phyloP scores from a whole-genome alignment of 2,113 vertebrate species.

The Neoarius graeffei region DNA sequence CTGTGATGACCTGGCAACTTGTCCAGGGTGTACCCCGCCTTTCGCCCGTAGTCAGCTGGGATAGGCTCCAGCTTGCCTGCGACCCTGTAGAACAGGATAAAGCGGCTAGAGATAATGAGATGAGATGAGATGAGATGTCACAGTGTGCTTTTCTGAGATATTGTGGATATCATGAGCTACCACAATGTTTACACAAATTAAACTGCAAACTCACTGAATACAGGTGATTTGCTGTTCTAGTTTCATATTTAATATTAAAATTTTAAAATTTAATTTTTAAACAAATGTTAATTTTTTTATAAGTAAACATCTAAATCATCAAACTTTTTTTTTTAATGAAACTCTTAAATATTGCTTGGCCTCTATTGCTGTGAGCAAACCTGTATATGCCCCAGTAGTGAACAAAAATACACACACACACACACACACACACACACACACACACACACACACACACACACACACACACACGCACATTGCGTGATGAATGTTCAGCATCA shows the following conservation, averaged over 20 bases:
- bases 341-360: background rate
- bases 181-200: background rate
- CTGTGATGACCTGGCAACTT: too few species aligned
- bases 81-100: too few species aligned
- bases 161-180: too few species aligned
- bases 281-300: background rate
- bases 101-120: too few species aligned
- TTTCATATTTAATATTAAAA: background rate
- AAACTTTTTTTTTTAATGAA: background rate
- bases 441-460: constrained; percentile 7
- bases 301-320: background rate
- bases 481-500: constrained; percentile 34
- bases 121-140: too few species aligned
- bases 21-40: too few species aligned
- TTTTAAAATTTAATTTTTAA: background rate
- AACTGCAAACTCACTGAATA: background rate
- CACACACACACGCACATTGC: constrained; percentile 4
- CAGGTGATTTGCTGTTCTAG: background rate
- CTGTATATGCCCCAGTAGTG: background rate
- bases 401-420: background rate
- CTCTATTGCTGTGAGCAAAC: background rate
- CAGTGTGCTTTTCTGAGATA: too few species aligned
- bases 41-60: too few species aligned
- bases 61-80: too few species aligned
- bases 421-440: constrained; percentile 17